Conservation (phyloP, 2,113 vertebrate species). For the Donacobius atricapilla region DNA sequence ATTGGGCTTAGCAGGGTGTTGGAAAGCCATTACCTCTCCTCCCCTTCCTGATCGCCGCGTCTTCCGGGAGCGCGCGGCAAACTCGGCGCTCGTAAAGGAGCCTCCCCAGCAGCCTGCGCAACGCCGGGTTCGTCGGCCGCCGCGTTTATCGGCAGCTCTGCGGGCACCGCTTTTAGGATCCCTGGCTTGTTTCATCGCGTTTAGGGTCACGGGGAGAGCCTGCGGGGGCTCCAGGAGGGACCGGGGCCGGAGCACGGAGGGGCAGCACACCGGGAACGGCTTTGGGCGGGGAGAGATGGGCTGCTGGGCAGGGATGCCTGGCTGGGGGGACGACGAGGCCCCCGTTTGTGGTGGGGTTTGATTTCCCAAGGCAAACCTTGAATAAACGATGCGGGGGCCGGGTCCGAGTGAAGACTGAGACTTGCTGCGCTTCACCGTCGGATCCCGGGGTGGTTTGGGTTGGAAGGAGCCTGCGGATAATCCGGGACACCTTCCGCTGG, state of each 20-base stretch:
- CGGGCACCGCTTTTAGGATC: not conserved
- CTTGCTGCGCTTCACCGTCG: no score
- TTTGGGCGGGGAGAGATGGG: not conserved
- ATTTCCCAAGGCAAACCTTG: no score
- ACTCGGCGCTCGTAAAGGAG: not conserved
- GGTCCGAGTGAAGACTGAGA: no score
- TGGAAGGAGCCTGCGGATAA: not conserved
- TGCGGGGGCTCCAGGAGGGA: not conserved
- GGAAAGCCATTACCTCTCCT: conserved; percentile 65
- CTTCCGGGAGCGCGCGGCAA: not conserved
- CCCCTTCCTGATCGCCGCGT: conserved; percentile 64
- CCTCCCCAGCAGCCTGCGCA: no score
- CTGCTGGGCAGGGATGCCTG: not conserved
- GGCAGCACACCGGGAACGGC: not conserved
- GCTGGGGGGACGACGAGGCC: no score
- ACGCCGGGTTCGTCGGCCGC: no score
- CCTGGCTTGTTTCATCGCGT: not conserved
- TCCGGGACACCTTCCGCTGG: not conserved
- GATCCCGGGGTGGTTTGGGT: no score
- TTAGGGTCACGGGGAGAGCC: not conserved
- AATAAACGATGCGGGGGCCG: not conserved
- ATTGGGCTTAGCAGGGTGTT: conserved; percentile 69
- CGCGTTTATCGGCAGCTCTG: not conserved
- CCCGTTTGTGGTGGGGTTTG: no score
- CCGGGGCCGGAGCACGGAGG: fast-evolving